phyloP scores from a whole-genome alignment of 2,113 vertebrate species.

The Gnathonemus echidnorhynchus region DNA sequence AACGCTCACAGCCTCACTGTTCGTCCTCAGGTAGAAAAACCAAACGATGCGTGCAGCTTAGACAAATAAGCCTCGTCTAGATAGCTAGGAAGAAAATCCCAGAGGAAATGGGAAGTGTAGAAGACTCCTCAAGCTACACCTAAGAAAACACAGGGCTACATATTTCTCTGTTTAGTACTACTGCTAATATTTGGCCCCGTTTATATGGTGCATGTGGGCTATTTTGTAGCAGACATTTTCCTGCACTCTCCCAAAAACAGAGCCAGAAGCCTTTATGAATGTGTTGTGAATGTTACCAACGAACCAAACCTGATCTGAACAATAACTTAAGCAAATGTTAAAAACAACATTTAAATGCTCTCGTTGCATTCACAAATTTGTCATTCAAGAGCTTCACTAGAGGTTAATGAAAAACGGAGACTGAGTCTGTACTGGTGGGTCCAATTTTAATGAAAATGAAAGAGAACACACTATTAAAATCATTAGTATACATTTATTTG shows the following conservation, averaged over 20 bases:
- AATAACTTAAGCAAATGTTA: neutral
- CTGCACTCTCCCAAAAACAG: neutral
- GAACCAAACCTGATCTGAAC: neutral
- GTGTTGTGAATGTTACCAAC: neutral
- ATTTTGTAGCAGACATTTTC: neutral
- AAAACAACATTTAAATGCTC: neutral
- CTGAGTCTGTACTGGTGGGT: neutral
- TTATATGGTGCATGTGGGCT: neutral
- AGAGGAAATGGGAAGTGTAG: too few relatives aligned
- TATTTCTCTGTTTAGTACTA: neutral
- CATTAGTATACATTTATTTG: neutral
- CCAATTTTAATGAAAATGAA: neutral
- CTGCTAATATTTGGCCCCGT: neutral
- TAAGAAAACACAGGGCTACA: neutral
- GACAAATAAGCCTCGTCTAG: constrained; percentile 1
- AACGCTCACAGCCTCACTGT: neutral
- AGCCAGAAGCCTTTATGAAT: neutral
- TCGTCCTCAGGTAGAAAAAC: neutral
- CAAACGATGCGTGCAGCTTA: neutral
- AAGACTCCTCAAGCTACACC: neutral
- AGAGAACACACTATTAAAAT: neutral
- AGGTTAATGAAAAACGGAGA: neutral
- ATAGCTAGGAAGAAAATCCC: neutral
- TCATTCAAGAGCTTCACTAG: neutral
- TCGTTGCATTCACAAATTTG: neutral